Conservation (phyloP, 2,797 vertebrate genomes). For the Garrulus glandarius region DNA sequence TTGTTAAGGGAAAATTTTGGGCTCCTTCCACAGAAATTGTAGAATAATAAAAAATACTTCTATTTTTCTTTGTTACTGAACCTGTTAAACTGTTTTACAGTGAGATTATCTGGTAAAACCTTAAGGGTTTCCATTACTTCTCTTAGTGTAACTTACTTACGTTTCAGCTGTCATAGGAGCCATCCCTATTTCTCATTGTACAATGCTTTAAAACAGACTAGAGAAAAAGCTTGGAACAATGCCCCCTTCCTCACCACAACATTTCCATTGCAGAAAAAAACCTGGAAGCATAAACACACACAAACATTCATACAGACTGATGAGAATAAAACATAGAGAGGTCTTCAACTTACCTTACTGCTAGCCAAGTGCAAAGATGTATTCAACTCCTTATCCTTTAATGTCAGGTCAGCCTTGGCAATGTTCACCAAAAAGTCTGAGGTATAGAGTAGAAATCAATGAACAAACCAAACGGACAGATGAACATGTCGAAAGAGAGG, state of each 20-base stretch:
- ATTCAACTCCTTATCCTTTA: slow-evolving; percentile 87
- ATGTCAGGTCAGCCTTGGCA: slow-evolving; percentile 79
- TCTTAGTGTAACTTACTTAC: background rate
- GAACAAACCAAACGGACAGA: background rate
- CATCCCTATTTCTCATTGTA: background rate
- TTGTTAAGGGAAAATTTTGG: background rate
- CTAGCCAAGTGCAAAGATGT: slow-evolving; percentile 91
- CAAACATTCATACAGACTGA: background rate
- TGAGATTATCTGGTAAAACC: background rate
- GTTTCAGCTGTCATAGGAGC: background rate
- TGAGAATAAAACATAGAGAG: background rate
- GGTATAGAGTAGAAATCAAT: background rate
- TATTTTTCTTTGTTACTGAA: background rate
- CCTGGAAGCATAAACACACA: background rate
- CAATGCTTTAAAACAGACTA: background rate
- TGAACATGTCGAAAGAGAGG: background rate
- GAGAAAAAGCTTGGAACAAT: background rate
- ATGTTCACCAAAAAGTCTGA: slow-evolving; percentile 88
- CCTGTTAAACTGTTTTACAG: background rate
- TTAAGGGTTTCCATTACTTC: background rate
- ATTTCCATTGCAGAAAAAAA: background rate
- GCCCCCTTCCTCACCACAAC: background rate
- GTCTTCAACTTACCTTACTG: slow-evolving; percentile 82
- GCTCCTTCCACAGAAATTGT: background rate
- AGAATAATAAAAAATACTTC: background rate